Conservation (phyloP, 1,140 invertebrate species). For the Neodiprion lecontei region DNA sequence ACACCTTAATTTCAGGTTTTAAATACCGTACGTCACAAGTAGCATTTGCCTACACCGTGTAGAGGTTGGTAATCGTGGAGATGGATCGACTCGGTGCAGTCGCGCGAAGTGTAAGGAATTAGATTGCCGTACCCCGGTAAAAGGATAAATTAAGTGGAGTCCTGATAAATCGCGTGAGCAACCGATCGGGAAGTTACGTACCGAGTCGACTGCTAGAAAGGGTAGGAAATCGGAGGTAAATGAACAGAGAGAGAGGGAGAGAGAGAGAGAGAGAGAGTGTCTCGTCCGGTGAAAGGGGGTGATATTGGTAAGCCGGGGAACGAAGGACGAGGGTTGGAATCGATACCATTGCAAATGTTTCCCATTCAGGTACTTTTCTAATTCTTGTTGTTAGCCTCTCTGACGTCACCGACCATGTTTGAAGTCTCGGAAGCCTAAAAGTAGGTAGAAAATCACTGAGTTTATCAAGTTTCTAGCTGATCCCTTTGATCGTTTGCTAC, state of each 20-base stretch:
- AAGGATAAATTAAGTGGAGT: slow-evolving; percentile 7
- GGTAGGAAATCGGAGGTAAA: background rate
- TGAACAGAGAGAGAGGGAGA: background rate
- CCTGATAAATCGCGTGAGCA: background rate
- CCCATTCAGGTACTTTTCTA: too few relatives aligned
- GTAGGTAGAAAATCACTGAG: too few relatives aligned
- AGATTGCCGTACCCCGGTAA: background rate
- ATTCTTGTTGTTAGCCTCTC: too few relatives aligned
- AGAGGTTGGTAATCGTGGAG: background rate
- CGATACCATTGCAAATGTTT: too few relatives aligned
- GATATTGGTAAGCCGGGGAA: background rate
- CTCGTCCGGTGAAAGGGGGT: background rate
- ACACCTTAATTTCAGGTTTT: too few relatives aligned
- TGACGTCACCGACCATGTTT: too few relatives aligned
- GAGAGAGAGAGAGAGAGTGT: background rate
- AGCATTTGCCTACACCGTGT: too few relatives aligned
- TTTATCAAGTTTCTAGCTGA: too few relatives aligned
- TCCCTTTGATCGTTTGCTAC: too few relatives aligned
- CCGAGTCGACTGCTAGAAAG: background rate
- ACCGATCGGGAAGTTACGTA: background rate
- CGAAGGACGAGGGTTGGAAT: background rate
- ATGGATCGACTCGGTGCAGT: background rate
- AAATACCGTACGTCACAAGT: too few relatives aligned
- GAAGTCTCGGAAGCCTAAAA: too few relatives aligned
- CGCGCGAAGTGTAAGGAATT: background rate